A percentile compares a stretch with the other conserved stretches of the same genome.
These are phyloP conservation scores for Melieria omissa DNA, from an alignment of 2,888 invertebrate genomes.

Conservation along the genomic window DNA sequence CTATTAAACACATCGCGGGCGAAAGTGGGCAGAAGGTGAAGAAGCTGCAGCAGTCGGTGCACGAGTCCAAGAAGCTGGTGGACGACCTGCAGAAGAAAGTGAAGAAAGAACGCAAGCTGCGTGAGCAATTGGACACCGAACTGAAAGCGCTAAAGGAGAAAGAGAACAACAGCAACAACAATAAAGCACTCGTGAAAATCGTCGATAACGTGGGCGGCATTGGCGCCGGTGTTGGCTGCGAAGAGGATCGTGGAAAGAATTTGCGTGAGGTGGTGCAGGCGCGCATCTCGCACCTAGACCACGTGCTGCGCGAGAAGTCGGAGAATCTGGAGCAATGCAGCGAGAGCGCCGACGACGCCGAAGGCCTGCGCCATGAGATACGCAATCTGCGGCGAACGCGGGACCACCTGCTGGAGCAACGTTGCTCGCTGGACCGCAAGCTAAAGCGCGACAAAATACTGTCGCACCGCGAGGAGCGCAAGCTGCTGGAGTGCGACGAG, in stretches of 20 bases:
- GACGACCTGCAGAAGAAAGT: constrained; percentile 79
- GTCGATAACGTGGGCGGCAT: constrained; percentile 49
- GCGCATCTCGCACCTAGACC: constrained; percentile 76
- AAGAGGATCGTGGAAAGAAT: constrained; percentile 70
- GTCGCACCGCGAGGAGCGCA: constrained; percentile 79
- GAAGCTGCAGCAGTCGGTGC: constrained; percentile 78
- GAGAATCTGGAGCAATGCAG: constrained; percentile 72
- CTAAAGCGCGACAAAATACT: constrained; percentile 79
- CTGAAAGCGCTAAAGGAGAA: constrained; percentile 69
- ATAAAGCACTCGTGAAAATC: constrained; percentile 49
- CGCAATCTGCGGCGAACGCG: constrained; percentile 81
- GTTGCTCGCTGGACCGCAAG: constrained; percentile 79
- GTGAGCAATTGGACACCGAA: constrained; percentile 76
- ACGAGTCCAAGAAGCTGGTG: constrained; percentile 79
- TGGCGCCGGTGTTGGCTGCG: constrained; percentile 18
- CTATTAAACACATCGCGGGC: constrained; percentile 71
- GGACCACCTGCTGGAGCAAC: constrained; percentile 80
- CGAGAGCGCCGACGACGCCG: constrained; percentile 71
- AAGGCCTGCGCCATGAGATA: constrained; percentile 81
- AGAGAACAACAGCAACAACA: constrained; percentile 57
- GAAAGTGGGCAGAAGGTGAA: constrained; percentile 75
- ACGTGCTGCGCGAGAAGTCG: constrained; percentile 77
- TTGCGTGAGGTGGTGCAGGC: constrained; percentile 75
- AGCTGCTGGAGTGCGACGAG: constrained; percentile 89
- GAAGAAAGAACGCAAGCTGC: constrained; percentile 79